Conservation (phyloP, 92 coral and sea anemone genomes). For the Phenganax subtilis region DNA sequence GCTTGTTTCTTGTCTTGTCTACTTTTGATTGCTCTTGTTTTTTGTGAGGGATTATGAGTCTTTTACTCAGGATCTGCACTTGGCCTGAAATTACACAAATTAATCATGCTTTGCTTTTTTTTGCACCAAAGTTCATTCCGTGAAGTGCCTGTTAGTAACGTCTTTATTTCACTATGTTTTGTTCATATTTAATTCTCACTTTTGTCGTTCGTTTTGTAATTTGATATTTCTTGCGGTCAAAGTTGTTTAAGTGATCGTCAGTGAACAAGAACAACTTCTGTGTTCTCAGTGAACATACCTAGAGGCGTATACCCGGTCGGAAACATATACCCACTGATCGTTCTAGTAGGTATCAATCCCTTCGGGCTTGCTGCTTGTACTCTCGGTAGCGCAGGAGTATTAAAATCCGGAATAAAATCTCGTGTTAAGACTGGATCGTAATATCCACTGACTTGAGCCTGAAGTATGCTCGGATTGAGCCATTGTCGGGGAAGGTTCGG, state of each 20-base stretch:
- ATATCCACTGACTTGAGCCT: conserved; percentile 26
- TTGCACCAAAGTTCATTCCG: neutral
- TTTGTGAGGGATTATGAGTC: conserved; percentile 22
- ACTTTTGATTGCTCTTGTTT: neutral
- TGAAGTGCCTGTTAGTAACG: neutral
- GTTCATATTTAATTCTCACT: neutral
- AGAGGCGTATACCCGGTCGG: conserved; percentile 28
- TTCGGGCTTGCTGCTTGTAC: conserved; percentile 22
- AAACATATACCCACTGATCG: conserved; percentile 4
- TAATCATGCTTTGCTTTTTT: neutral
- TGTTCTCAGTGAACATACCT: conserved; percentile 36
- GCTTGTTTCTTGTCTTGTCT: neutral
- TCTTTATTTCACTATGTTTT: neutral
- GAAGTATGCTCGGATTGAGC: conserved; percentile 10
- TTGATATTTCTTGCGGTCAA: neutral
- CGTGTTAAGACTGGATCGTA: conserved; percentile 34
- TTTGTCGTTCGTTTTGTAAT: neutral
- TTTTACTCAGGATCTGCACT: conserved; percentile 18
- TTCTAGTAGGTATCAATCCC: conserved; percentile 7
- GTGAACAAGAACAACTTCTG: conserved; percentile 32
- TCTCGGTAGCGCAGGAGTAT: conserved; percentile 4
- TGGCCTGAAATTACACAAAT: conserved; percentile 18
- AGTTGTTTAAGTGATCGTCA: neutral
- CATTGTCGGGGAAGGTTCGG: neutral
- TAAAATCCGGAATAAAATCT: conserved; percentile 34